phyloP scores from a whole-genome alignment of 92 coral and sea anemone genomes.

The Paramuricea clavata region DNA sequence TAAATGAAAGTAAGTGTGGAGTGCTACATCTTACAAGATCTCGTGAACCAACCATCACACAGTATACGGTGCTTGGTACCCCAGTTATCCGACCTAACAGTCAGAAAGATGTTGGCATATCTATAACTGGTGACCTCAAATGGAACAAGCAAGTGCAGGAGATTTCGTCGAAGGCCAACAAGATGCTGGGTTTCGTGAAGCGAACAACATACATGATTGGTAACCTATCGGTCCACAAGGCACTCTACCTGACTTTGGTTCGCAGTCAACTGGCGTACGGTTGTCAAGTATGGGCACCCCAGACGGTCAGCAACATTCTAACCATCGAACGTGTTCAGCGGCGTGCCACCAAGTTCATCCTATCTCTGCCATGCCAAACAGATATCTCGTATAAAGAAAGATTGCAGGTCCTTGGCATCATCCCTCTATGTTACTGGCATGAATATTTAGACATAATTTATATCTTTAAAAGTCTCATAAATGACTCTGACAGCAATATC shows the following conservation, averaged over 20 bases:
- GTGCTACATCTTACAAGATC: constrained; percentile 21
- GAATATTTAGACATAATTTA: constrained; percentile 63
- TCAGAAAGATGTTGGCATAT: no score
- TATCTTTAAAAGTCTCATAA: constrained; percentile 32
- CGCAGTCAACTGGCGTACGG: constrained; percentile 14
- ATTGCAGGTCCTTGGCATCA: constrained; percentile 26
- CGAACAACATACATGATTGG: neutral
- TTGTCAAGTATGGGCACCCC: constrained; percentile 59
- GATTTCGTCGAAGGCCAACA: constrained; percentile 35
- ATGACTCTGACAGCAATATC: constrained; percentile 10
- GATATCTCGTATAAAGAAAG: constrained; percentile 52
- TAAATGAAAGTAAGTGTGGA: constrained; percentile 3
- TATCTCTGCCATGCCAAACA: constrained; percentile 50
- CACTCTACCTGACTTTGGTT: constrained; percentile 3
- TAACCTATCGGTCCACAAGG: constrained; percentile 3
- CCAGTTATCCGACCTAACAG: neutral
- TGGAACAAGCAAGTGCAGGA: constrained; percentile 42
- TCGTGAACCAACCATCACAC: constrained; percentile 17
- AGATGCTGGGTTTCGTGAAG: constrained; percentile 45
- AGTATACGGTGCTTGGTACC: constrained; percentile 6
- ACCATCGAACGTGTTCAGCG: constrained; percentile 56
- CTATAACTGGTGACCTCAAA: constrained; percentile 18
- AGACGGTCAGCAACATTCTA: constrained; percentile 49
- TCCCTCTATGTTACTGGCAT: constrained; percentile 65
- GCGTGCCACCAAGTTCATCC: constrained; percentile 67